Base-by-base conservation (phyloP, 2,113 vertebrate species). In the Myiagra hebetior region DNA sequence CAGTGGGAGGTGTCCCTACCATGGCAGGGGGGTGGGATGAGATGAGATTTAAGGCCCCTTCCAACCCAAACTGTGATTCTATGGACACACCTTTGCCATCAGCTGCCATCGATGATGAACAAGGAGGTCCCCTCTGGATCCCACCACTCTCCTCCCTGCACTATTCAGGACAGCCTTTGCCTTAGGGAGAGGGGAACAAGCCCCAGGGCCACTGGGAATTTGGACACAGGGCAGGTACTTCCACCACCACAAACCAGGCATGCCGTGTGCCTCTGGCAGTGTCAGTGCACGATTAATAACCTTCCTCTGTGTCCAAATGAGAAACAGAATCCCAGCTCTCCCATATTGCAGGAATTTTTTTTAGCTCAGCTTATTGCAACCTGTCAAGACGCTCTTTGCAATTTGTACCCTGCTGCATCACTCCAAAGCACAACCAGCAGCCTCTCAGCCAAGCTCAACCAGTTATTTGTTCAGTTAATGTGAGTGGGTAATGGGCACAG, bases 221-320 rank as follows among this genome's bases (percentile, higher is more conserved):
- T 31, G 2, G 41, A 11, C 3, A 20, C 42, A 6, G 47, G 35
- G 23, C 33, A 57, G 67, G 35, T 3, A 2, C 46, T 8, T 5
- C 0, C 53, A 28, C 12, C 39, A 15, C 23, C 1, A 8, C 52
- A 7, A 22, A 22, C 14, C 31, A 21, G 24, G 46, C 62, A 55
- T 2, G 0, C 35, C 0, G 0, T 0, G 23, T 33, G 55, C 60
- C 69, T 14, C 15, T 8, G 53, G 41, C 18, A 3, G 5, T 22
- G 42, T 2, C 57, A 33, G 27, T 1, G 16, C 12, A 21, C 0
- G 0, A 13, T 26, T 15, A 20, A 49, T 31, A 65, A 46, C 3
- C 70, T 42, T 59, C 67, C 42, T 46, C 53, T 6, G 2, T 13
- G 52, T 41, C 83, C 80, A 62, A 33, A 72, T 1, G 23, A 60